Conservation (phyloP, 2,113 vertebrate genomes). For the Petaurus breviceps region DNA sequence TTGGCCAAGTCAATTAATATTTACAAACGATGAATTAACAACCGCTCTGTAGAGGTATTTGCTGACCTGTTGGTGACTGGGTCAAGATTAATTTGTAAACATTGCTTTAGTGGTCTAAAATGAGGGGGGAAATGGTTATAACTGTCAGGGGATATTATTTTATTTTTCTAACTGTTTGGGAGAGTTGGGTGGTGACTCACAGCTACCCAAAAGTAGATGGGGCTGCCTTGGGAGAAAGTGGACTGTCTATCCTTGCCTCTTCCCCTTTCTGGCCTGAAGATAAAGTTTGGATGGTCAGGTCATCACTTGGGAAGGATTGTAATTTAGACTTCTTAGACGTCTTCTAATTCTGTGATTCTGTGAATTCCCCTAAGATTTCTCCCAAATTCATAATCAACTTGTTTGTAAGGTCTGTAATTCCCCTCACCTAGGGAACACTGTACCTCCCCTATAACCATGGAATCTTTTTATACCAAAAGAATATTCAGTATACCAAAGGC, state of each 20-base stretch:
- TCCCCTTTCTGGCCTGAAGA: background rate
- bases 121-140: background rate
- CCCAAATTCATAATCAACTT: background rate
- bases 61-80: background rate
- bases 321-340: background rate
- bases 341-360: background rate
- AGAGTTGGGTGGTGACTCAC: background rate
- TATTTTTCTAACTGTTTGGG: conserved; percentile 32
- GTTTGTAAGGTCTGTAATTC: too few species aligned
- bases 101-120: conserved; percentile 23
- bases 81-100: conserved; percentile 27
- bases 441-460: too few species aligned
- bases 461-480: too few species aligned
- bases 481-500: too few species aligned
- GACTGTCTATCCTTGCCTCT: background rate
- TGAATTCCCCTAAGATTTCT: background rate
- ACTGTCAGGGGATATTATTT: conserved; percentile 14
- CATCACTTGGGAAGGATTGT: background rate
- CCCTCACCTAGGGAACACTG: too few species aligned
- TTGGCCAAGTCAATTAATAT: background rate
- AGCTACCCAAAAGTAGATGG: background rate
- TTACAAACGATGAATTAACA: background rate
- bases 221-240: background rate
- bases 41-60: background rate
- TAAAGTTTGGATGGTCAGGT: background rate